Percentiles rank a stretch among this genome's conserved stretches.
Evolutionary conservation across 23 tunicate species (phyloP).

Genomic region (Botrylloides violaceus): DNA sequence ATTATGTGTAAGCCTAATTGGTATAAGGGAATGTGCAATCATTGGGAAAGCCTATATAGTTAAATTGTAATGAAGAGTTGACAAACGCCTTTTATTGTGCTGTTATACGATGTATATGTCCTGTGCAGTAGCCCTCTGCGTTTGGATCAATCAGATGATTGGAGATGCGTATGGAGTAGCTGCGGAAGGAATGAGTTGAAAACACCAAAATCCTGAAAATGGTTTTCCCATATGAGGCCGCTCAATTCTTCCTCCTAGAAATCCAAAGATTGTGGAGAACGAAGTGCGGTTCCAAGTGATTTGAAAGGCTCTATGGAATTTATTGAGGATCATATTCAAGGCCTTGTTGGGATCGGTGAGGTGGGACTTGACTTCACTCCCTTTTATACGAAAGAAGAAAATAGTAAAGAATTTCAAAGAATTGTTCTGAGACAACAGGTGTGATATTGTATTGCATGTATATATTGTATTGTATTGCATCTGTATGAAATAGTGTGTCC

Average conservation of each 20-base stretch:
- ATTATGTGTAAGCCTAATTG: slow-evolving; percentile 13
- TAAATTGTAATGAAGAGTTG: too few species aligned
- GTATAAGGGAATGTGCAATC: too few species aligned
- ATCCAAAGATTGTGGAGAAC: not conserved
- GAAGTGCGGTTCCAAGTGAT: slow-evolving; percentile 51
- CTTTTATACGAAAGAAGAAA: slow-evolving; percentile 39
- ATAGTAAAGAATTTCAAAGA: slow-evolving; percentile 61
- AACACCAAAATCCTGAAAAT: slow-evolving; percentile 3
- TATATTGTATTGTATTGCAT: too few species aligned
- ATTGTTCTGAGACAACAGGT: slow-evolving; percentile 54
- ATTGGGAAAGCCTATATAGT: too few species aligned
- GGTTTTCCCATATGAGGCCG: not conserved
- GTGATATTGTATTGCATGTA: too few species aligned
- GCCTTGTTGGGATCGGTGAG: slow-evolving; percentile 79
- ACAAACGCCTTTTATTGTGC: too few species aligned
- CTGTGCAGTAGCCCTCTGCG: too few species aligned
- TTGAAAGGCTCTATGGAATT: slow-evolving; percentile 21
- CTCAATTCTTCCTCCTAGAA: not conserved
- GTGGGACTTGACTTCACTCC: slow-evolving; percentile 94
- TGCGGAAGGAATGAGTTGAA: too few species aligned
- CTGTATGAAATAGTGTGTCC: too few species aligned
- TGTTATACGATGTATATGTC: too few species aligned
- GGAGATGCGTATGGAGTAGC: too few species aligned
- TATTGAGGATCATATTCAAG: slow-evolving; percentile 12
- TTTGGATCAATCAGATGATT: too few species aligned